A percentile compares a stretch with the other conserved stretches of the same genome.
These are phyloP conservation scores for Borostomias antarcticus DNA, from an alignment of 2,797 vertebrate species.

Conservation along the genomic window DNA sequence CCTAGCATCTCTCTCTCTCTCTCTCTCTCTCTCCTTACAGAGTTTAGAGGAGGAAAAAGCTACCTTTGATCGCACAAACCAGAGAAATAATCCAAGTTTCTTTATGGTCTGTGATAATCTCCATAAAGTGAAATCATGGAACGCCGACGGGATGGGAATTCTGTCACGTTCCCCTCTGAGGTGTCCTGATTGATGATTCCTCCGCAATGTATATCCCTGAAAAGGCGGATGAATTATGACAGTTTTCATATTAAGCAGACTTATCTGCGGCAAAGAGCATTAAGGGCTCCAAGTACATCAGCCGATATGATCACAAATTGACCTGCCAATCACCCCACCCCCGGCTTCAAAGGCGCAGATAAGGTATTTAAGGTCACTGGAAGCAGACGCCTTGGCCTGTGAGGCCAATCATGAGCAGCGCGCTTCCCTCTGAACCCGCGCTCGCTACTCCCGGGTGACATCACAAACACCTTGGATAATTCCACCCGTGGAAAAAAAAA, in stretches of 20 bases:
- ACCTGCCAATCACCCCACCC: slow-evolving; percentile 80
- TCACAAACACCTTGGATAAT: slow-evolving; percentile 70
- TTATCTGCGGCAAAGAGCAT: slow-evolving; percentile 82
- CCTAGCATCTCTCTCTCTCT: slow-evolving; percentile 24
- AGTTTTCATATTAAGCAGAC: slow-evolving; percentile 84
- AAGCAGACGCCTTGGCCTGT: slow-evolving; percentile 66
- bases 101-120: slow-evolving; percentile 73
- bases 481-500: slow-evolving; percentile 47
- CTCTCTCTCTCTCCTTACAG: slow-evolving; percentile 35
- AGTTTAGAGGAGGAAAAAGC: slow-evolving; percentile 44
- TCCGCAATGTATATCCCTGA: slow-evolving; percentile 62
- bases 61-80: slow-evolving; percentile 70
- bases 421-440: slow-evolving; percentile 53
- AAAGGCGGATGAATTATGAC: slow-evolving; percentile 80
- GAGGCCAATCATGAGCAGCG: slow-evolving; percentile 64
- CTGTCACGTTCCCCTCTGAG: slow-evolving; percentile 63
- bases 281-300: slow-evolving; percentile 76
- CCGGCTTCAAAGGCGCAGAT: slow-evolving; percentile 78
- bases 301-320: slow-evolving; percentile 82
- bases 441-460: slow-evolving; percentile 56
- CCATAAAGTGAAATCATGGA: slow-evolving; percentile 76
- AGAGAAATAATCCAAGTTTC: slow-evolving; percentile 68
- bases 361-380: slow-evolving; percentile 80
- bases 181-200: slow-evolving; percentile 76
- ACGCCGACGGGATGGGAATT: slow-evolving; percentile 51